Evolutionary conservation across 2,113 vertebrate genomes (phyloP).

Genomic region (Scophthalmus maximus): DNA sequence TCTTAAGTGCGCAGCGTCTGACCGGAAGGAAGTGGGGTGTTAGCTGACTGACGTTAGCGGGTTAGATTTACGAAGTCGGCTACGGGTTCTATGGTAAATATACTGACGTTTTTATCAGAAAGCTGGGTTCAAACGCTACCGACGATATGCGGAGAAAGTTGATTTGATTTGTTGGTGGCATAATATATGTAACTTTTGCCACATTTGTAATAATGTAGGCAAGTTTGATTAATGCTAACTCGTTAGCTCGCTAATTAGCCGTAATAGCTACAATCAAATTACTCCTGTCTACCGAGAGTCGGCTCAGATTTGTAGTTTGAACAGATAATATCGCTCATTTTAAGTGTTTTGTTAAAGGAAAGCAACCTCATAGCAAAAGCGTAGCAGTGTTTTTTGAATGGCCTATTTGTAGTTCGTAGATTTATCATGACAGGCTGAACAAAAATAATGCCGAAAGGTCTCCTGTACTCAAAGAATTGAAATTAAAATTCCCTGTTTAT

Average conservation of each 20-base stretch:
- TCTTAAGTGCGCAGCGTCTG: conserved; percentile 54
- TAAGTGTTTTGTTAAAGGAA: background rate
- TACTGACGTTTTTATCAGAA: background rate
- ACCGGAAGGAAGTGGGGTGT: conserved; percentile 79
- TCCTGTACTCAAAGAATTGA: background rate
- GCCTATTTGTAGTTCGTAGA: background rate
- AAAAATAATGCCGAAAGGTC: background rate
- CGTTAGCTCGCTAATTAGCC: conserved; percentile 27
- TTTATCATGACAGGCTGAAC: background rate
- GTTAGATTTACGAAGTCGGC: conserved; percentile 69
- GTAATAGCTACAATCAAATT: conserved; percentile 25
- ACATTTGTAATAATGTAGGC: background rate
- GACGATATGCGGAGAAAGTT: background rate
- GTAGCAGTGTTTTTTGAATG: background rate
- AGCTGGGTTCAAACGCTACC: fast-evolving
- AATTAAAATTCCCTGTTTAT: background rate
- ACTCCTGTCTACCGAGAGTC: background rate
- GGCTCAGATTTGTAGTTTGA: too few species aligned
- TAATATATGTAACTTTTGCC: background rate
- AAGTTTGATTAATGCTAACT: conserved; percentile 44
- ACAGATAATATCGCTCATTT: background rate
- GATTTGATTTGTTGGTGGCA: background rate
- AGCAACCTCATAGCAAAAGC: background rate
- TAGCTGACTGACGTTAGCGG: conserved; percentile 77
- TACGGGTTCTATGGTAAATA: conserved; percentile 85